A percentile compares a stretch with the other conserved stretches of the same genome.
Conservation (phyloP, 2,797 vertebrate species). For the Furcifer pardalis region DNA sequence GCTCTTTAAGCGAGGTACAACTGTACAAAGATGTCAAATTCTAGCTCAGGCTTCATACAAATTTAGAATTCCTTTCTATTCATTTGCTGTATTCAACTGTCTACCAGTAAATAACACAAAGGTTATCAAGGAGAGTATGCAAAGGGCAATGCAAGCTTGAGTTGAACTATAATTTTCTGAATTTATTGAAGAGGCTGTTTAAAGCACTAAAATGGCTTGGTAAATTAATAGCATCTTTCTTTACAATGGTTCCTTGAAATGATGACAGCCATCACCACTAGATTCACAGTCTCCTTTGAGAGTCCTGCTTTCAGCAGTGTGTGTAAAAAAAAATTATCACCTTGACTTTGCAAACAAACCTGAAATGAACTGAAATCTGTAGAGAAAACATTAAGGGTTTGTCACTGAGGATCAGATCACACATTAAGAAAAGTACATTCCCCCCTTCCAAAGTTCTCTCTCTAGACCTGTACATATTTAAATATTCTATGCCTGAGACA, state of each 20-base stretch:
- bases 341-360: background rate
- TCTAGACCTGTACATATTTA: background rate
- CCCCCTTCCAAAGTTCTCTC: too few relatives aligned
- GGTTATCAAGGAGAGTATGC: background rate
- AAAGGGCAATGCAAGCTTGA: background rate
- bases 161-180: background rate
- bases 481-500: too few relatives aligned
- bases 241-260: constrained; percentile 10
- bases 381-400: background rate
- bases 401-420: background rate
- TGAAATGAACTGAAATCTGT: background rate
- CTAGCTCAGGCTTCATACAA: background rate
- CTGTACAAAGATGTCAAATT: background rate
- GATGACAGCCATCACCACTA: background rate
- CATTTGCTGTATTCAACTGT: background rate
- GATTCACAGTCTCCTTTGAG: background rate
- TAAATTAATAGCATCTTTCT: background rate
- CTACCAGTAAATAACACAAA: constrained; percentile 20
- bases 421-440: too few relatives aligned
- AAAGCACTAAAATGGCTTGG: background rate
- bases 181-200: background rate
- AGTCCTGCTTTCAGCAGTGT: background rate
- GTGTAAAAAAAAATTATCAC: background rate
- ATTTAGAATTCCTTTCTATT: background rate
- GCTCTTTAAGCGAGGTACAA: too few relatives aligned